Evolutionary conservation across 2,888 invertebrate species (phyloP).

Genomic region (Latrodectus elegans): DNA sequence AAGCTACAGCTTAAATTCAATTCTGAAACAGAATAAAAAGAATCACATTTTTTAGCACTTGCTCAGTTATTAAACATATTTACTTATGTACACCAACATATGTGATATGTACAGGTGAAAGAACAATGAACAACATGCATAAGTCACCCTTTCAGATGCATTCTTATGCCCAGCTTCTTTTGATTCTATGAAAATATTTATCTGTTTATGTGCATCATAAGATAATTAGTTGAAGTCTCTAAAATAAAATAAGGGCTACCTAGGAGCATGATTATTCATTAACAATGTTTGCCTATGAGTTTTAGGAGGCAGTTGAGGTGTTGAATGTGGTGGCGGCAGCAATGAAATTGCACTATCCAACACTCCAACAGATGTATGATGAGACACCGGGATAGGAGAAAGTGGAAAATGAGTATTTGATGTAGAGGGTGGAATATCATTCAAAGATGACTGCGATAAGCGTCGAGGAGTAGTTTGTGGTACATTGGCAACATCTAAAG

Average conservation of each 20-base stretch:
- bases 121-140: not conserved
- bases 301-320: constrained; percentile 71
- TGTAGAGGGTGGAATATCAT: constrained; percentile 67
- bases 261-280: constrained; percentile 65
- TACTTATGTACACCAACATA: constrained; percentile 51
- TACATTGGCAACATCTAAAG: constrained; percentile 67
- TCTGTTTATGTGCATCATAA: constrained; percentile 46
- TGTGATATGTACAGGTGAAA: constrained; percentile 62
- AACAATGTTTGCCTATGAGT: constrained; percentile 70
- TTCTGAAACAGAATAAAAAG: constrained; percentile 24
- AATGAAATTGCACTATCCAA: constrained; percentile 38
- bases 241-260: constrained; percentile 46
- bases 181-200: constrained; percentile 64
- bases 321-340: constrained; percentile 57
- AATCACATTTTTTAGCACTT: constrained; percentile 29
- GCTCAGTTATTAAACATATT: constrained; percentile 21
- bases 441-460: constrained; percentile 60
- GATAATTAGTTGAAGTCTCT: constrained; percentile 24
- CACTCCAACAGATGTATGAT: constrained; percentile 42
- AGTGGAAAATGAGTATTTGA: constrained; percentile 69
- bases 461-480: constrained; percentile 60
- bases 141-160: not conserved
- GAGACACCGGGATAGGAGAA: constrained; percentile 52
- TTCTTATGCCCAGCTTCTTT: constrained; percentile 18
- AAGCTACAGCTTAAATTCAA: constrained; percentile 34